phyloP scores from a whole-genome alignment of 2,888 invertebrate species.

The Steinernema scapterisci region DNA sequence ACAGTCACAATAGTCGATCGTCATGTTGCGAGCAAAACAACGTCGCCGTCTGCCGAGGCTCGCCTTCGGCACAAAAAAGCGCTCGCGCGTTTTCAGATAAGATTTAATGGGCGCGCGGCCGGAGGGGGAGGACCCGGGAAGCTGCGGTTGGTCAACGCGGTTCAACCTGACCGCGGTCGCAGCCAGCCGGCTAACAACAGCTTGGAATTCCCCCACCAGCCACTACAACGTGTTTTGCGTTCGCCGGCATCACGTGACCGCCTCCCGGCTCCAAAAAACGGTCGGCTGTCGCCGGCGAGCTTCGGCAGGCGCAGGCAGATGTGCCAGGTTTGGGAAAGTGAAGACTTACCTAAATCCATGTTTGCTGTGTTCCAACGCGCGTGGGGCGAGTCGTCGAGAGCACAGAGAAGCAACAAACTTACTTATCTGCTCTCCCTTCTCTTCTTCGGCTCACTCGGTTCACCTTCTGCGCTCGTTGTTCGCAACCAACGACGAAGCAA shows the following conservation, averaged over 20 bases:
- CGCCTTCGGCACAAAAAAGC: not conserved
- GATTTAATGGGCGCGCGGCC: not conserved
- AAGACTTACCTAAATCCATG: conserved; percentile 25
- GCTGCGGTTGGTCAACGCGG: no score
- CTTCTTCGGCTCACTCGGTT: no score
- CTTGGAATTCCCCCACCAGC: not conserved
- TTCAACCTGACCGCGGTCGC: not conserved
- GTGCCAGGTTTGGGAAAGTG: not conserved
- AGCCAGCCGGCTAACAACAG: not conserved
- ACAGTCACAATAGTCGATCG: conserved; percentile 30
- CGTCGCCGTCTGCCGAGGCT: not conserved
- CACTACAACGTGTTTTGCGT: not conserved
- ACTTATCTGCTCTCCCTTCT: conserved; percentile 7
- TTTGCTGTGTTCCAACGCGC: not conserved
- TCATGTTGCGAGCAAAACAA: not conserved
- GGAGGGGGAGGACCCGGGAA: not conserved
- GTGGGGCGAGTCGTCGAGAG: not conserved
- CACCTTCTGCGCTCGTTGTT: no score
- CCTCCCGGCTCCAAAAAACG: not conserved
- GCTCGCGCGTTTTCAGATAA: conserved; percentile 9
- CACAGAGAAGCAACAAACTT: conserved; percentile 13
- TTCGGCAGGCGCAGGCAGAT: not conserved
- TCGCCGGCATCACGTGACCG: not conserved
- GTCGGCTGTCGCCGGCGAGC: not conserved
- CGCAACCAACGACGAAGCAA: no score